phyloP scores from a whole-genome alignment of 2,888 invertebrate genomes.

The Allophyes oxyacanthae region DNA sequence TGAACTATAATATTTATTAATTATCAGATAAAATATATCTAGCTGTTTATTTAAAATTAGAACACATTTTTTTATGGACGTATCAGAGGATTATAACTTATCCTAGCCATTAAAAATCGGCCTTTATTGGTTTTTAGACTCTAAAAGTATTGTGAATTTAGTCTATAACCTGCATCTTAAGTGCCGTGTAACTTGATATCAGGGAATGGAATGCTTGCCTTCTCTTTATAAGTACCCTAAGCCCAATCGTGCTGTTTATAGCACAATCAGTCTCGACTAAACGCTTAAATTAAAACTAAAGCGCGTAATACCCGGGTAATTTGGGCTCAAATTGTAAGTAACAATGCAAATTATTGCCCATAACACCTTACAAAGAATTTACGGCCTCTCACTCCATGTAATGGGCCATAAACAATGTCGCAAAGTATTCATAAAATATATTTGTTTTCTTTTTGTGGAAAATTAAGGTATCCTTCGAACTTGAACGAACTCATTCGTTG shows the following conservation, averaged over 20 bases:
- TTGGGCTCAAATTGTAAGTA: constrained; percentile 60
- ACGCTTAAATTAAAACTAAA: constrained; percentile 33
- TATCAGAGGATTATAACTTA: too few species aligned
- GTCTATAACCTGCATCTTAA: too few species aligned
- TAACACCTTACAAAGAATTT: constrained; percentile 68
- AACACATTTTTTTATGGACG: too few species aligned
- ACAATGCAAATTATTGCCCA: constrained; percentile 66
- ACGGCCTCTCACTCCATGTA: constrained; percentile 61
- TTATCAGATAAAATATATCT: too few species aligned
- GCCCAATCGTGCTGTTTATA: constrained; percentile 29
- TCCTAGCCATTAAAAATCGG: too few species aligned
- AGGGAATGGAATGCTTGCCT: too few species aligned
- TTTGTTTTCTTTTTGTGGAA: constrained; percentile 41
- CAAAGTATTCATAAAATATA: constrained; percentile 56
- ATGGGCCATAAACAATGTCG: constrained; percentile 68
- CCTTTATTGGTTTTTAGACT: too few species aligned
- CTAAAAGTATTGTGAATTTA: too few species aligned
- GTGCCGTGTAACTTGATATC: too few species aligned
- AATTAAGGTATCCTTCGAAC: constrained; percentile 24
- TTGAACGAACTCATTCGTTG: not conserved
- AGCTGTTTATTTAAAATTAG: too few species aligned
- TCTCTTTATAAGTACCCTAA: not conserved
- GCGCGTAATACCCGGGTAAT: constrained; percentile 49
- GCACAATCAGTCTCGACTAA: constrained; percentile 30
- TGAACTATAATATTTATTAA: too few species aligned